These are phyloP conservation scores for Crepidodera aurea DNA, from an alignment of 2,888 invertebrate genomes.

Conservation along the genomic window DNA sequence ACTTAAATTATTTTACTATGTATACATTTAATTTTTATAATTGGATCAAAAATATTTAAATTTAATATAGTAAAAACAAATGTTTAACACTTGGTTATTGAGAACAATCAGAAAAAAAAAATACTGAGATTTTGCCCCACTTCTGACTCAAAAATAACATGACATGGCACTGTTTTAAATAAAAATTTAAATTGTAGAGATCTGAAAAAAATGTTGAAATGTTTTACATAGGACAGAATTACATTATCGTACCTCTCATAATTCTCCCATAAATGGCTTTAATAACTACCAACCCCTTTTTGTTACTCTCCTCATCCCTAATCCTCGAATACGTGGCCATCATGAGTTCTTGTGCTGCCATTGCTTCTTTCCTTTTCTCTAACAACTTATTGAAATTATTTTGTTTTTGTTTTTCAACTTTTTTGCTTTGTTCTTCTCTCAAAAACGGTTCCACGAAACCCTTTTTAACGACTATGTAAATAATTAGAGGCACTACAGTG, in stretches of 20 bases:
- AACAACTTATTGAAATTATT: conserved; percentile 79
- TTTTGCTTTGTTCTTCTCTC: conserved; percentile 77
- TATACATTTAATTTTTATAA: too few relatives aligned
- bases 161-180: too few relatives aligned
- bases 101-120: too few relatives aligned
- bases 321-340: conserved; percentile 87
- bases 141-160: too few relatives aligned
- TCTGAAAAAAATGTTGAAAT: background rate
- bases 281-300: conserved; percentile 84
- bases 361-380: conserved; percentile 84
- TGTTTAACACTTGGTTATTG: too few relatives aligned
- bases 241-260: conserved; percentile 50
- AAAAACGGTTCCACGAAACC: conserved; percentile 86
- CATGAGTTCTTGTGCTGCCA: conserved; percentile 90
- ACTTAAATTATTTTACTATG: too few relatives aligned
- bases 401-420: conserved; percentile 83
- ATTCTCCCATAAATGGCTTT: conserved; percentile 84
- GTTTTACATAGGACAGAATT: background rate
- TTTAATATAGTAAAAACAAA: too few relatives aligned
- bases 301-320: conserved; percentile 79
- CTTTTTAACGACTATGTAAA: conserved; percentile 83
- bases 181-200: too few relatives aligned
- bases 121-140: too few relatives aligned
- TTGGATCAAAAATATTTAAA: too few relatives aligned
- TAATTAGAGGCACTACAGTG: conserved; percentile 84